Base-by-base conservation (phyloP, 2,113 vertebrate species). In the Malurus melanocephalus region DNA sequence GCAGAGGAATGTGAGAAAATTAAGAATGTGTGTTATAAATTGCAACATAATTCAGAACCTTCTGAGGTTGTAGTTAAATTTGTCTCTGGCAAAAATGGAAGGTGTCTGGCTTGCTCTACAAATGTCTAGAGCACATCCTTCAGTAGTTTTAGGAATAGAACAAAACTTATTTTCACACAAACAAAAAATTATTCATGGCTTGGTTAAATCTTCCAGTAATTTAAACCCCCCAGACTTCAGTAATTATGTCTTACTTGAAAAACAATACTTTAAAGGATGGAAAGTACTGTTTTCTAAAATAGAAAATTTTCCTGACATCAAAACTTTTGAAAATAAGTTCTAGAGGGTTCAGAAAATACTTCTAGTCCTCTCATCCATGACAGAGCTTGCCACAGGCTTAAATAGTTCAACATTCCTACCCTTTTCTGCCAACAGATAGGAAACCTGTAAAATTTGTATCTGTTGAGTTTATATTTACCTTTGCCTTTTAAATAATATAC, bases 181-280 rank as follows among this genome's bases (percentile, higher is more conserved):
- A 56, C 55, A 59, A 59, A 43, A 26, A 2, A 28, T 48, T 68
- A 22, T 20, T 73, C 30, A 64, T 64, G 59, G 43, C 62, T 93
- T 92, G 74, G 53, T 19, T 89, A 87, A 69, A 72, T 75, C 17
- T 19, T 67, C 19, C 60, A 81, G 16, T 74, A 72, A 68, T 42
- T 76, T 75, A 73, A 75, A 91, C 13, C 1, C 0, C 8, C 20
- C 90, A 89, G 71, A 77, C 91, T 95, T 94, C 94, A 90, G 32
- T 71, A 93, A 94, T 94, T 85, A 90, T 45, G n/a, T 72, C 59
- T 89, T 62, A 81, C 26, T 83, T 89, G 48, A 69, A 64, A 93
- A 94, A 89, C 56, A 95, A 64, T 88, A 45, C 11, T 91, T 94
- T 87, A 81, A 84, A 90, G 71, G 15, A 67, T 0, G 2, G 66